phyloP scores from a whole-genome alignment of 1,140 invertebrate species.

The Lordiphosa clarofinis region DNA sequence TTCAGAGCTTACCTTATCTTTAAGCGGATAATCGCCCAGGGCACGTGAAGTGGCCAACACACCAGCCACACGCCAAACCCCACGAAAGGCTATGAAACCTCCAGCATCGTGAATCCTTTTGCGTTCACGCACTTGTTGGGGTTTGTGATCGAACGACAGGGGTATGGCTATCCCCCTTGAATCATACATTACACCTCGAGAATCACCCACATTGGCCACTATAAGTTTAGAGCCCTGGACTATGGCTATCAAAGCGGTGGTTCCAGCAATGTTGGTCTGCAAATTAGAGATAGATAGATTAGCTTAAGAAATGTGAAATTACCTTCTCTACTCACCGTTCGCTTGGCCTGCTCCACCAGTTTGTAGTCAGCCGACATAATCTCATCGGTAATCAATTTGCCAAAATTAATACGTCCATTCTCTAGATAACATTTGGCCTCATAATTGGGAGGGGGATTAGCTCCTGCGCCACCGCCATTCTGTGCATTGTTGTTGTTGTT shows the following conservation, averaged over 20 bases:
- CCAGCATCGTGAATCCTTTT: conserved; percentile 94
- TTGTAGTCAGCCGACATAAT: conserved; percentile 89
- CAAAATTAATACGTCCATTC: conserved; percentile 88
- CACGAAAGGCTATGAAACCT: conserved; percentile 96
- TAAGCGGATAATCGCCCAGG: conserved; percentile 96
- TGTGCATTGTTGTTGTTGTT: conserved; percentile 67
- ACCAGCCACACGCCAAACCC: conserved; percentile 97
- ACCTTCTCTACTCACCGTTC: conserved; percentile 81
- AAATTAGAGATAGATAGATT: too few relatives aligned
- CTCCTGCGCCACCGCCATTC: conserved; percentile 15
- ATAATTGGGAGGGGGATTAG: conserved; percentile 62
- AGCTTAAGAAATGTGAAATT: too few relatives aligned
- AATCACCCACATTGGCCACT: conserved; percentile 98
- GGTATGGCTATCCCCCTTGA: conserved; percentile 92
- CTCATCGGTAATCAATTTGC: conserved; percentile 90
- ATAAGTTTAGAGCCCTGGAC: conserved; percentile 90
- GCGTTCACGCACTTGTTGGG: conserved; percentile 93
- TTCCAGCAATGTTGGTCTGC: conserved; percentile 90
- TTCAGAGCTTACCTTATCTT: conserved; percentile 83
- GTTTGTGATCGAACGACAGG: conserved; percentile 97
- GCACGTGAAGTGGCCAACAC: conserved; percentile 97
- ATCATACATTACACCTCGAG: conserved; percentile 96
- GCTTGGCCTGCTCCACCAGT: conserved; percentile 89
- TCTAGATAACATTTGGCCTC: conserved; percentile 84
- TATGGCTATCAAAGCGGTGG: conserved; percentile 94